phyloP scores from a whole-genome alignment of 2,113 vertebrate genomes.

The Morphnarchus princeps region DNA sequence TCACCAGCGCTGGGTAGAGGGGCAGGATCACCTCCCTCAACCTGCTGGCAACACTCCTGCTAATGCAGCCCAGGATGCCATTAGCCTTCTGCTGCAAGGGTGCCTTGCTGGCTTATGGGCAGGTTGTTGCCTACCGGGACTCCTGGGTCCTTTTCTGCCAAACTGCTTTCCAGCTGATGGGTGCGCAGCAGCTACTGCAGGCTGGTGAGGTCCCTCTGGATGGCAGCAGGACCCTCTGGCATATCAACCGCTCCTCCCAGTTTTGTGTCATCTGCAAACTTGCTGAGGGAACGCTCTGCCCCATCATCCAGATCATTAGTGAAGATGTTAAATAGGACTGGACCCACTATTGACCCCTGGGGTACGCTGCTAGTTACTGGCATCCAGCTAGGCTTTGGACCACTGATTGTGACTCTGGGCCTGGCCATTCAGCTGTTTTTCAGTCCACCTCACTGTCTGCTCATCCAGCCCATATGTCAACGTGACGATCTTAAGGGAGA shows the following conservation, averaged over 20 bases:
- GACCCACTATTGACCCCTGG: neutral
- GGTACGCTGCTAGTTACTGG: neutral
- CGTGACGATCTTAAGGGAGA: neutral
- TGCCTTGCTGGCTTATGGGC: neutral
- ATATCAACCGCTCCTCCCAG: neutral
- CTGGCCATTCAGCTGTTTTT: neutral
- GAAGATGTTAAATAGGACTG: neutral
- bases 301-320: neutral
- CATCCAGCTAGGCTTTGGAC: neutral
- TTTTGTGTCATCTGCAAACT: neutral
- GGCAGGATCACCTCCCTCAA: neutral
- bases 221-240: neutral
- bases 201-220: neutral
- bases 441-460: neutral
- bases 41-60: neutral
- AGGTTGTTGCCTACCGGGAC: neutral
- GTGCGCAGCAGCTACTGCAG: neutral
- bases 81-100: neutral
- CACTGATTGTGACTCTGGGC: rapidly evolving
- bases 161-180: neutral
- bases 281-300: neutral
- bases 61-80: neutral
- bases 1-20: neutral
- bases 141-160: neutral
- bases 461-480: neutral